Conservation (phyloP, 2,113 vertebrate genomes). For the Acrocephalus arundinaceus region DNA sequence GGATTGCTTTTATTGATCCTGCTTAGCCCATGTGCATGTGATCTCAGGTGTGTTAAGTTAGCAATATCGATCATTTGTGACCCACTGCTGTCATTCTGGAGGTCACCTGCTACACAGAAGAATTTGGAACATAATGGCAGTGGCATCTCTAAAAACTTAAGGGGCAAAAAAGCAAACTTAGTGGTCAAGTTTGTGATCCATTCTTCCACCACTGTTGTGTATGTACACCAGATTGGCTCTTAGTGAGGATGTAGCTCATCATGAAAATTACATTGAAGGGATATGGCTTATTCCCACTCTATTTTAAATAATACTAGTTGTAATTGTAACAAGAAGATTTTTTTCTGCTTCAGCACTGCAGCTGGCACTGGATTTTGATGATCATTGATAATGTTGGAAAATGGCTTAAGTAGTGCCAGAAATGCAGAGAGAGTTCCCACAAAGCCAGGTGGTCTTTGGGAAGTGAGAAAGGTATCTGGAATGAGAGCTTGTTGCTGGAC, state of each 20-base stretch:
- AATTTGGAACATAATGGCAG: neutral
- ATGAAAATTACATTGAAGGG: neutral
- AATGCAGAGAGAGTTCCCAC: neutral
- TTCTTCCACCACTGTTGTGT: neutral
- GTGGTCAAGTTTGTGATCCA: neutral
- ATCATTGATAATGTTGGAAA: neutral
- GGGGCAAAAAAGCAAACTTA: neutral
- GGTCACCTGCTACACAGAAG: neutral
- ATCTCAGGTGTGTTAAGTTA: neutral
- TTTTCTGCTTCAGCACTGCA: neutral
- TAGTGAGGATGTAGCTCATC: neutral
- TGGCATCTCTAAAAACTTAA: neutral
- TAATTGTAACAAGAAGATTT: neutral
- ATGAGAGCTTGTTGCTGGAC: neutral
- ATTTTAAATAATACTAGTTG: neutral
- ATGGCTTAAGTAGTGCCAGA: neutral
- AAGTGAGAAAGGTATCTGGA: neutral
- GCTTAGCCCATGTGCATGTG: rapidly evolving
- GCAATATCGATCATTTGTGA: neutral
- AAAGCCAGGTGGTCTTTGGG: neutral
- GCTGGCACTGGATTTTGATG: neutral
- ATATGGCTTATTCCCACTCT: neutral
- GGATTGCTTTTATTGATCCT: neutral
- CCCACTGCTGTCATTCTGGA: neutral
- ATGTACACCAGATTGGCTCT: neutral